Conservation (phyloP, 2,113 vertebrate genomes). For the Gadus chalcogrammus region DNA sequence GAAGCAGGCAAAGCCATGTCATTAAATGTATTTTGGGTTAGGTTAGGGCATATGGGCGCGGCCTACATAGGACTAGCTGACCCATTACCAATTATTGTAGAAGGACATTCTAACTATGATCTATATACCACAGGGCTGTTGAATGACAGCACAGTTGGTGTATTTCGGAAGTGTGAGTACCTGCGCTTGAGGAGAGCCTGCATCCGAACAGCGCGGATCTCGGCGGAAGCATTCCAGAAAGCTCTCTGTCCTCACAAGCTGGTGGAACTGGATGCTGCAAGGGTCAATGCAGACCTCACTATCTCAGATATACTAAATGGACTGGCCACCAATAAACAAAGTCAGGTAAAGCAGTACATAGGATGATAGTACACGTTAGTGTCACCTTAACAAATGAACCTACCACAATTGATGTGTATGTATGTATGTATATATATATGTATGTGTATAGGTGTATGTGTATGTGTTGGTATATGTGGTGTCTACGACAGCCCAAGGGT, state of each 20-base stretch:
- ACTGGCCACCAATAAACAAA: slow-evolving; percentile 89
- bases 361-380: not conserved
- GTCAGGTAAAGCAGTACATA: slow-evolving; percentile 49
- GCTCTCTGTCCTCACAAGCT: slow-evolving; percentile 92
- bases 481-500: no score
- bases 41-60: no score
- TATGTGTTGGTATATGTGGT: no score
- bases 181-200: slow-evolving; percentile 91
- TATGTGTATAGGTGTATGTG: no score
- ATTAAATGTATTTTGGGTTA: no score
- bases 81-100: no score
- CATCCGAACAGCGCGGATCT: slow-evolving; percentile 93
- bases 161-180: slow-evolving; percentile 87
- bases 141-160: slow-evolving; percentile 93
- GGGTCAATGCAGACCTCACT: slow-evolving; percentile 95
- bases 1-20: no score
- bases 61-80: no score
- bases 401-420: no score
- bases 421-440: no score
- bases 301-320: slow-evolving; percentile 95
- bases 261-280: slow-evolving; percentile 90
- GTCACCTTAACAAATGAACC: not conserved
- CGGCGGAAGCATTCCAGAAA: slow-evolving; percentile 91
- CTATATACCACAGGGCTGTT: slow-evolving; percentile 77
- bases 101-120: no score